Evolutionary conservation across 2,888 invertebrate genomes (phyloP).

Genomic region (Frankliniella fusca): DNA sequence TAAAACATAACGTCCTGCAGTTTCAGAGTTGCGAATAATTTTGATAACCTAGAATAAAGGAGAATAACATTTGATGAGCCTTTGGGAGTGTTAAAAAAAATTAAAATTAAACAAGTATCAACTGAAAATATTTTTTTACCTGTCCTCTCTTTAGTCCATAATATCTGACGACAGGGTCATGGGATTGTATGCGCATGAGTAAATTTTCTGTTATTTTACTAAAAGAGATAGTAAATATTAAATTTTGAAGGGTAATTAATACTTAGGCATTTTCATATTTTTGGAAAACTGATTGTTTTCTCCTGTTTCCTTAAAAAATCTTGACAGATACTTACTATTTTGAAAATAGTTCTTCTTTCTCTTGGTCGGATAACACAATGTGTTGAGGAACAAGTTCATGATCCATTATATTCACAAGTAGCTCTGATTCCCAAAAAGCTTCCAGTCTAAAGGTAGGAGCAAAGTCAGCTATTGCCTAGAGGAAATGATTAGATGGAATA

Average conservation of each 20-base stretch:
- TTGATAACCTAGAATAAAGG: not conserved
- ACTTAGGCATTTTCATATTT: conserved; percentile 39
- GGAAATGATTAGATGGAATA: too few species aligned
- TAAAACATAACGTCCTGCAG: not conserved
- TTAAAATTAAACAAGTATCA: not conserved
- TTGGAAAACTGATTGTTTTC: conserved; percentile 16
- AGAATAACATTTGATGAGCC: not conserved
- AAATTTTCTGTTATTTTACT: conserved; percentile 46
- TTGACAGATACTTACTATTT: conserved; percentile 64
- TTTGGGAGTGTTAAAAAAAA: not conserved
- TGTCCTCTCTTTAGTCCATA: conserved; percentile 98
- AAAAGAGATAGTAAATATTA: not conserved
- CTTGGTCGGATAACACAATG: conserved; percentile 95
- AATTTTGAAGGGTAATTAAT: not conserved
- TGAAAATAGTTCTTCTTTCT: conserved; percentile 88
- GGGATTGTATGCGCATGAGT: conserved; percentile 97
- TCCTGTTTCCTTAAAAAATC: conserved; percentile 16
- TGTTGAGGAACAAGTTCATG: conserved; percentile 98
- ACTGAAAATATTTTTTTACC: conserved; percentile 50
- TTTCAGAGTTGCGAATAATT: not conserved
- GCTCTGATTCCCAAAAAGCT: conserved; percentile 89
- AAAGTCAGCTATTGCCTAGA: conserved; percentile 89
- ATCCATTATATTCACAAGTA: conserved; percentile 96
- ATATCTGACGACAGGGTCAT: conserved; percentile 97
- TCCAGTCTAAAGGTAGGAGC: conserved; percentile 98